These are phyloP conservation scores for Rhopalosiphum nymphaeae DNA, from an alignment of 2,888 invertebrate genomes.

Conservation along the genomic window DNA sequence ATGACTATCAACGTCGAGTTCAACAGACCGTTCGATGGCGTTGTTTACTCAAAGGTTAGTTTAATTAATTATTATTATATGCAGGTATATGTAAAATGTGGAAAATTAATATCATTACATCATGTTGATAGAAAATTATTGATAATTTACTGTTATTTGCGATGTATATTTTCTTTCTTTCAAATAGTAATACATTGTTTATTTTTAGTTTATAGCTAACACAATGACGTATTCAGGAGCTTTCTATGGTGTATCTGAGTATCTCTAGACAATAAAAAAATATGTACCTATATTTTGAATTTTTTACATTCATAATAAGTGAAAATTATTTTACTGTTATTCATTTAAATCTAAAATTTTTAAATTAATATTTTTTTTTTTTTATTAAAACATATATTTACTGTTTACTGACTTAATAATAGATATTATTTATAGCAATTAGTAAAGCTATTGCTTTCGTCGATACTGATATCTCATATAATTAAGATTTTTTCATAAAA, in stretches of 20 bases:
- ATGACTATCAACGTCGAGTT: conserved; percentile 87
- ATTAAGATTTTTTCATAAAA: neutral
- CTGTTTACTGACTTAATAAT: neutral
- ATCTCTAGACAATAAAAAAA: too few species aligned
- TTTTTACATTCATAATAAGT: neutral
- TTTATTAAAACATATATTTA: neutral
- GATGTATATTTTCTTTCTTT: too few species aligned
- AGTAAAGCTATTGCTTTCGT: neutral
- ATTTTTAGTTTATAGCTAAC: too few species aligned
- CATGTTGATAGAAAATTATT: too few species aligned
- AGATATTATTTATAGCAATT: neutral
- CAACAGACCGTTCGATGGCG: conserved; percentile 81
- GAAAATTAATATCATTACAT: too few species aligned
- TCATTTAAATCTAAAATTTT: neutral
- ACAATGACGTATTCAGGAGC: too few species aligned
- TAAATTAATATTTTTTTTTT: neutral
- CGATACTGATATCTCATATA: neutral
- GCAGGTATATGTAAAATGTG: too few species aligned
- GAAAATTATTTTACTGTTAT: neutral
- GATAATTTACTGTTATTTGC: too few species aligned
- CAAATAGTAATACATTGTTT: too few species aligned
- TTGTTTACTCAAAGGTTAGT: conserved; percentile 81
- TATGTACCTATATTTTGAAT: neutral
- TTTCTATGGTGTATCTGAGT: too few species aligned
- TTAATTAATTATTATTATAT: neutral